Conservation (phyloP, 64 coral and sea anemone species). For the Montipora sp. region DNA sequence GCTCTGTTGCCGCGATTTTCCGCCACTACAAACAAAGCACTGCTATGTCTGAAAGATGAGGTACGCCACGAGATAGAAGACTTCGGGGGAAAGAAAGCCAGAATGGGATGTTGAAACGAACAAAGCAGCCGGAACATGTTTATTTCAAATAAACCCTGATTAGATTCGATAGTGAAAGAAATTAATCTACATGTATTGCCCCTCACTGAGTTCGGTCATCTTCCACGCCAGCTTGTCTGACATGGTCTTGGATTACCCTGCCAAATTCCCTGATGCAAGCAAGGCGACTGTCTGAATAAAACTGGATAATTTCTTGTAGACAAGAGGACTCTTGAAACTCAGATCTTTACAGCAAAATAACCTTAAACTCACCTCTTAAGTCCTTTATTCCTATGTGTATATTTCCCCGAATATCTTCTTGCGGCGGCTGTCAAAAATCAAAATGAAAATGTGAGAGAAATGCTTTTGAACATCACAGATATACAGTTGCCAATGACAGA, state of each 20-base stretch:
- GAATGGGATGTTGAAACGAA: background rate
- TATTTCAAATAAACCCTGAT: background rate
- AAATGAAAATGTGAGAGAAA: slow-evolving; percentile 1
- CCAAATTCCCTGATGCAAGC: slow-evolving; percentile 3
- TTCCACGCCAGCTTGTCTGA: slow-evolving; percentile 11
- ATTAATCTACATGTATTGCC: background rate
- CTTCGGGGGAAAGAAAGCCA: background rate
- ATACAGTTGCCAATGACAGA: slow-evolving; percentile 7
- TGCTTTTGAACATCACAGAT: background rate
- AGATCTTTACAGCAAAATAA: background rate
- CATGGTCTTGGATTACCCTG: slow-evolving; percentile 15
- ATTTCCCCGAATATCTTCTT: background rate
- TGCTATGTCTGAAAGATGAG: slow-evolving; percentile 19
- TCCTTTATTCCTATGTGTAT: background rate
- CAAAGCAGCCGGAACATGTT: background rate
- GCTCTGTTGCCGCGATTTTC: background rate
- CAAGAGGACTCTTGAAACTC: background rate
- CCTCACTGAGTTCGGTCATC: background rate
- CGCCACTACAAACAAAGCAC: slow-evolving; percentile 25
- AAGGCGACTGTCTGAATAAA: background rate
- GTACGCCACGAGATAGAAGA: background rate
- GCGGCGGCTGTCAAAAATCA: slow-evolving; percentile 22
- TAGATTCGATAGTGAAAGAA: background rate
- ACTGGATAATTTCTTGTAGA: background rate
- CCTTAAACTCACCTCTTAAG: background rate